Evolutionary conservation across 2,797 vertebrate genomes (phyloP), one percentile per base, ranked within the genome.

Genomic region (Sebastes nivosus): DNA sequence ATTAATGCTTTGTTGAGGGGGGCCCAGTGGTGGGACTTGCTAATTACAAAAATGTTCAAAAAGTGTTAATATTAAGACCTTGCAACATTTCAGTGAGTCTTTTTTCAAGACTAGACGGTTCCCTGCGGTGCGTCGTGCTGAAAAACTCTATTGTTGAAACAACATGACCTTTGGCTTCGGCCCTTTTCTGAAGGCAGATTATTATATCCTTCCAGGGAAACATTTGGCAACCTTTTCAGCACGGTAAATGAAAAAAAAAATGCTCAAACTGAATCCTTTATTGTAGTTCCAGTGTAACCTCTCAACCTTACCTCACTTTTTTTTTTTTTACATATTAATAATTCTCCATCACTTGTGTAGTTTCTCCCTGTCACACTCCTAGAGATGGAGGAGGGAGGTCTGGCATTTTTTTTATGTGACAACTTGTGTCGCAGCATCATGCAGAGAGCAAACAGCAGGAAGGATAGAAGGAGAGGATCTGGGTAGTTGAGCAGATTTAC

Each of bases 11-110:
- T 80, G 81, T 79, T 72, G 36, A 75, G 46, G 55, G 52, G 55
- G 71, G 46, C 79, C 67, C 57, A 65, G 25, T 4, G 58, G 67
- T 42, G 79, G 78, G 67, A 78, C 60, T 79, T 30, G 63, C 74
- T 86, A 85, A 90, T 91, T 81, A 69, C 30, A 10, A 77, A 77
- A 22, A 80, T 80, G 59, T 81, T 72, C 67, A 20, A 52, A 36
- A 71, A 83, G 60, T 8, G 2, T 72, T 18, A 84, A 82, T 75
- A 73, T 75, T 64, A 57, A 63, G 30, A 72, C 67, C 36, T 54
- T 42, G 38, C 22, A 42, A 34, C 14, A n/a, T 34, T 46, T 84
- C 6, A 30, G 30, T 38, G 13, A 78, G 24, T 29, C 8, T 74
- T 75, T n/a, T 64, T 32, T 52, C 20, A 25, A 20, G 50, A 61